A percentile compares a stretch with the other conserved stretches of the same genome.
Evolutionary conservation across 2,797 vertebrate genomes (phyloP).

Genomic region (Bufotes viridis): DNA sequence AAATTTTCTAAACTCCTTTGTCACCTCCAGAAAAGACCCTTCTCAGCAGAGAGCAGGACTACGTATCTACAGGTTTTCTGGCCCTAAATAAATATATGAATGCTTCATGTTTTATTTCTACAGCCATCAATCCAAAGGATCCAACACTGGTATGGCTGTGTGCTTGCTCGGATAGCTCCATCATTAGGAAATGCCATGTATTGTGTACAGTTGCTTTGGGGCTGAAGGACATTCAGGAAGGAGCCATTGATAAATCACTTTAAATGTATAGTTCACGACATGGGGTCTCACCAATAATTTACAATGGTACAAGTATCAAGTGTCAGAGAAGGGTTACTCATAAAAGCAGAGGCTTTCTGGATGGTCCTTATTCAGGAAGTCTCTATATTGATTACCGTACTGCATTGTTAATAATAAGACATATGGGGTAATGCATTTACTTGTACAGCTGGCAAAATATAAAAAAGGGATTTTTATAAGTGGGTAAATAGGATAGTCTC

Average conservation of each 20-base stretch:
- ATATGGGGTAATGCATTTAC: not conserved
- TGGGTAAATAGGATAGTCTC: not conserved
- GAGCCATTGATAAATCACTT: constrained; percentile 27
- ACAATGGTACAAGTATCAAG: not conserved
- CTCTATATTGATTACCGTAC: constrained; percentile 13
- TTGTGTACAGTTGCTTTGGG: not conserved
- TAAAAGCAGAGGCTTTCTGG: not conserved
- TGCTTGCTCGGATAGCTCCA: not conserved
- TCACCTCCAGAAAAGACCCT: too few relatives aligned
- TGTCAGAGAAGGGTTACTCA: constrained; percentile 18
- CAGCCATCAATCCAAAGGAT: not conserved
- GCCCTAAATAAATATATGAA: too few relatives aligned
- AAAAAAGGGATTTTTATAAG: not conserved
- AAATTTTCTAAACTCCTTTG: too few relatives aligned
- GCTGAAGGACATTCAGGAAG: constrained; percentile 5
- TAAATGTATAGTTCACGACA: constrained; percentile 14
- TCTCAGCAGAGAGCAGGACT: too few relatives aligned
- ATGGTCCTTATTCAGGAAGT: constrained; percentile 15
- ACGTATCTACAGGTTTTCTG: too few relatives aligned
- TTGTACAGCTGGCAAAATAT: not conserved
- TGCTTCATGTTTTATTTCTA: not conserved
- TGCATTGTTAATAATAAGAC: constrained; percentile 21
- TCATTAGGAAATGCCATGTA: not conserved
- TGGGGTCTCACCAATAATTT: constrained; percentile 22
- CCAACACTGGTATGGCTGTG: not conserved